Percentiles rank a stretch among this genome's conserved stretches.
These are phyloP conservation scores for Piscicola geometra DNA, from an alignment of 2,888 invertebrate genomes.

Conservation along the genomic window DNA sequence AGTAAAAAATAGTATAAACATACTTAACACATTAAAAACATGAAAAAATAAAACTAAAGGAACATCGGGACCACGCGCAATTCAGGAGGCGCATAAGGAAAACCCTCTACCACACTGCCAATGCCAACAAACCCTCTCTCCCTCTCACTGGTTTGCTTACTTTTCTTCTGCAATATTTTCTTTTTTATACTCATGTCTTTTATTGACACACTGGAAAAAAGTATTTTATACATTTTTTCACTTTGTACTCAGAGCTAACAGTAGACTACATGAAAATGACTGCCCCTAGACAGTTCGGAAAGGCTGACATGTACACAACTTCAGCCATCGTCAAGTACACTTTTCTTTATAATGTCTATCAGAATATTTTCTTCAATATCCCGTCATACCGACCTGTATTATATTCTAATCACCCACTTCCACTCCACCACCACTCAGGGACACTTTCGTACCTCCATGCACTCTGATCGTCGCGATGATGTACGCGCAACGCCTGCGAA, in stretches of 20 bases:
- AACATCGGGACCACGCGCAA: conserved; percentile 64
- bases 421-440: conserved; percentile 57
- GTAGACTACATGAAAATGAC: conserved; percentile 75
- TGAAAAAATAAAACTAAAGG: conserved; percentile 24
- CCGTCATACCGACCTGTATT: no score
- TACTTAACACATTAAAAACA: no score
- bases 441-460: conserved; percentile 83
- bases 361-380: no score
- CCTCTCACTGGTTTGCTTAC: background rate
- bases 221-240: background rate
- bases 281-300: conserved; percentile 50
- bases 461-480: conserved; percentile 85
- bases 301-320: conserved; percentile 51
- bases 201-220: no score
- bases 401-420: background rate
- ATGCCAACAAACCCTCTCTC: conserved; percentile 2
- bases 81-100: conserved; percentile 78
- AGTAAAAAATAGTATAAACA: no score
- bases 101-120: conserved; percentile 72
- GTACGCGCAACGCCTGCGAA: conserved; percentile 81
- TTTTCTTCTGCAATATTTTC: background rate
- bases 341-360: conserved; percentile 51
- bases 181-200: background rate
- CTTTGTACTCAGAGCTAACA: conserved; percentile 60
- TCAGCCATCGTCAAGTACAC: conserved; percentile 50